Base-by-base conservation (phyloP, 2,888 invertebrate genomes). In the Mesorhabditis spiculigera region DNA sequence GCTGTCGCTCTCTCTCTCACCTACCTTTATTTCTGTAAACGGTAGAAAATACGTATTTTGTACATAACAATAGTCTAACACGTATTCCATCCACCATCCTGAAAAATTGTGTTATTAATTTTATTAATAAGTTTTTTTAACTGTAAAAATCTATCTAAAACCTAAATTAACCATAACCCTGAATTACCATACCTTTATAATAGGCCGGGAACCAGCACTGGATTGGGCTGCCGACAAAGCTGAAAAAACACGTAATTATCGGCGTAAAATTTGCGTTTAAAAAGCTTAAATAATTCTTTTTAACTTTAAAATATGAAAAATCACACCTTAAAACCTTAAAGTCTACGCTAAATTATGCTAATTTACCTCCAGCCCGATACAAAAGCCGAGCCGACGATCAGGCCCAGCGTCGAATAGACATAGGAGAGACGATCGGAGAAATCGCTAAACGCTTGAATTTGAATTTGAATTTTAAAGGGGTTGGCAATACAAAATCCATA, bases 171-270 rank as follows among this genome's bases (percentile, higher is more conserved):
- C 28, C 28, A 28, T 28, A 28, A 3, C 28, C 3, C 28, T 28
- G 1, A 28, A 28, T 28, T 28, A 28, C 28, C 28, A 28, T 84
- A 77, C 87, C 87, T 71, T 87, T 86, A 79, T 88, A 88, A 79
- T 88, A 87, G 5, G 88, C 88, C 44, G 88, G 88, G 74, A 88
- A 88, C 89, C 89, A 89, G 82, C 88, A 88, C 77, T 87, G 87
- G 72, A 88, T 88, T 50, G 88, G 88, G 74, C 87, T 87, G 45
- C 88, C 88, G 50, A 88, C 87, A 84, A 88, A 88, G 66, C 81
- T 84, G 73, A 71, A 82, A 74, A 43, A 50, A 67, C 8, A 73
- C 28, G 50, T 67, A 41, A 43, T 67, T 43, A 13, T 5, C 0
- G 50, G 2, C 42, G 45, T 63, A 28, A 28, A 13, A 63, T 28